Evolutionary conservation across 2,113 vertebrate genomes (phyloP).

Genomic region (Austrofundulus limnaeus): DNA sequence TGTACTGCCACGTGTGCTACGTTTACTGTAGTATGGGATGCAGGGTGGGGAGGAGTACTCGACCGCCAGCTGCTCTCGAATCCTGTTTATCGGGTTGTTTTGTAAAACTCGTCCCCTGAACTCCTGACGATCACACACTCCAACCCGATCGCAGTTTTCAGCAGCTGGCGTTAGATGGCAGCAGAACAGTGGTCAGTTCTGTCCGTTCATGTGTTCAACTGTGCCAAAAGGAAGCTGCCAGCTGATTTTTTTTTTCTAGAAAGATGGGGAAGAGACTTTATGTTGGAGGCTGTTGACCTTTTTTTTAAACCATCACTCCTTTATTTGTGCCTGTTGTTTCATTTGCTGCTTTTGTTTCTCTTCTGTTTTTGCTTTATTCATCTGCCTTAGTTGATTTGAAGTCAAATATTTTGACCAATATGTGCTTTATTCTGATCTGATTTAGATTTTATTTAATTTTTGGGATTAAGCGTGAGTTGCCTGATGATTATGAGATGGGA

Average conservation of each 20-base stretch:
- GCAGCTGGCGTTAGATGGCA: constrained; percentile 58
- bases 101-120: constrained; percentile 9
- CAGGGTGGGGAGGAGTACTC: neutral
- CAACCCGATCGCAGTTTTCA: constrained; percentile 22
- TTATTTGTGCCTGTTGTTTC: constrained; percentile 67
- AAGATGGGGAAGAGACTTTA: constrained; percentile 22
- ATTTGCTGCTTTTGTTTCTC: constrained; percentile 47
- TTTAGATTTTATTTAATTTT: constrained; percentile 28
- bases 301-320: constrained; percentile 49
- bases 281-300: constrained; percentile 47
- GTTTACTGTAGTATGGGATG: neutral
- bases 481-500: constrained; percentile 18
- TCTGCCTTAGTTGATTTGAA: constrained; percentile 43
- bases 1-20: constrained; percentile 28
- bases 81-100: neutral
- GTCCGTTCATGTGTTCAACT: constrained; percentile 1
- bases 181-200: constrained; percentile 29
- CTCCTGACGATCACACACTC: neutral
- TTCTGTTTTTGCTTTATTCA: constrained; percentile 6
- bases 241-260: constrained; percentile 71
- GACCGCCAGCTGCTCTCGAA: neutral
- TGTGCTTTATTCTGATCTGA: constrained; percentile 49
- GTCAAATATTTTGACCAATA: constrained; percentile 10
- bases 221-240: constrained; percentile 43
- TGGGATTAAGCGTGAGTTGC: constrained; percentile 15